Conservation (phyloP, 2,888 invertebrate species). For the Agrotis clavis region DNA sequence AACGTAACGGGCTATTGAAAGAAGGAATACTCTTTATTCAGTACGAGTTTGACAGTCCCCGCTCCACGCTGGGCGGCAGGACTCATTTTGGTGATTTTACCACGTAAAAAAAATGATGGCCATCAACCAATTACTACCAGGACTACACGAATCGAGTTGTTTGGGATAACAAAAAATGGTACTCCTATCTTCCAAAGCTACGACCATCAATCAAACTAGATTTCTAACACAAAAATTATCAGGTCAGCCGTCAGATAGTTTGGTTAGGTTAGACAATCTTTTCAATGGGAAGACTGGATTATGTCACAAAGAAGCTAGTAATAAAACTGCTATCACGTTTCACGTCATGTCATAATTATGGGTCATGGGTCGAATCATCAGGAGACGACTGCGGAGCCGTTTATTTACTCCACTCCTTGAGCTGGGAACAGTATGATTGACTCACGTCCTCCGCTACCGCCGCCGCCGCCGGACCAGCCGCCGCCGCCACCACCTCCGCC, state of each 20-base stretch:
- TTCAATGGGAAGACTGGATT: background rate
- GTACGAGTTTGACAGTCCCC: no score
- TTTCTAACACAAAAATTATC: background rate
- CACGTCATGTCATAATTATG: no score
- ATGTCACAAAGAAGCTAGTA: no score
- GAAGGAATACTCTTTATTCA: no score
- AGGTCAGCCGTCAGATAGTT: background rate
- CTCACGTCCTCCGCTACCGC: conserved; percentile 63
- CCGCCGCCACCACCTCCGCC: conserved; percentile 69
- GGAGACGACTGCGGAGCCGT: no score
- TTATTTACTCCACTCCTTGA: no score
- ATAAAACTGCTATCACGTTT: no score
- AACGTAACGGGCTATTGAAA: no score
- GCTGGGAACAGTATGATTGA: background rate
- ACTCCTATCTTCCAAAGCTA: no score
- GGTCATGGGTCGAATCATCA: no score
- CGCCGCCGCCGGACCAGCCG: conserved; percentile 68
- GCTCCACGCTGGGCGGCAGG: no score
- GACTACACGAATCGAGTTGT: background rate
- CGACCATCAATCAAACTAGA: background rate
- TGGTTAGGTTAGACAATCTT: background rate
- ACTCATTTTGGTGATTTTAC: no score
- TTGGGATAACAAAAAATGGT: background rate
- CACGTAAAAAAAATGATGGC: background rate
- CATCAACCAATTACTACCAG: background rate